Conservation (phyloP, 2,113 vertebrate species). For the Boleophthalmus pectinirostris region DNA sequence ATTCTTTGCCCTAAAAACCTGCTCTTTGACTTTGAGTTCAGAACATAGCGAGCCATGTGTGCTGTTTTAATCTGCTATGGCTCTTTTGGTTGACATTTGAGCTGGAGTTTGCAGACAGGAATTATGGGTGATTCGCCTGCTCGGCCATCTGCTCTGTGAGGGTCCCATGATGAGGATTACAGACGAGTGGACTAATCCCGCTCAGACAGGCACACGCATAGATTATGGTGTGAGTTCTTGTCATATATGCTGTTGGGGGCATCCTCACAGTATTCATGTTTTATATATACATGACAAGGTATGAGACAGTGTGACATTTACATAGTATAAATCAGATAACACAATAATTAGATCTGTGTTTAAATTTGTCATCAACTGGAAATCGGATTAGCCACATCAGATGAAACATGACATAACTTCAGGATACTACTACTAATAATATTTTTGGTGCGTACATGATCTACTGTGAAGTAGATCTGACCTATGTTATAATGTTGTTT, state of each 20-base stretch:
- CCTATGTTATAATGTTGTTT: too few species aligned
- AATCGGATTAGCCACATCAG: too few species aligned
- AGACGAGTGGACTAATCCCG: conserved; percentile 60
- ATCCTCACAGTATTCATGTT: neutral
- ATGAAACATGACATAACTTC: too few species aligned
- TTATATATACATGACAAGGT: neutral
- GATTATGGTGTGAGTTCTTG: conserved; percentile 63
- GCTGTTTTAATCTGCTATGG: neutral
- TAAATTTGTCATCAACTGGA: too few species aligned
- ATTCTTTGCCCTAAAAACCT: too few species aligned
- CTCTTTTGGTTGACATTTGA: conserved; percentile 34
- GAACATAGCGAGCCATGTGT: neutral
- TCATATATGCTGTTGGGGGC: neutral
- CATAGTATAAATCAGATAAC: too few species aligned
- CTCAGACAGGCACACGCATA: conserved; percentile 41
- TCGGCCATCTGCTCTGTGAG: conserved; percentile 72
- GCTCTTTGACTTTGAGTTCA: neutral
- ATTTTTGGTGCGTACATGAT: too few species aligned
- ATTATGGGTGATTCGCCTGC: conserved; percentile 62
- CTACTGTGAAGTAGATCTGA: too few species aligned
- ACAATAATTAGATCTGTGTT: too few species aligned
- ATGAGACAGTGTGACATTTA: neutral
- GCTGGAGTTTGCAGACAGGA: conserved; percentile 37
- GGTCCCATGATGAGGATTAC: conserved; percentile 68
- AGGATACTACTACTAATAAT: too few species aligned